Base-by-base conservation (phyloP, 2,888 invertebrate species). In the Loripinus fragilis region DNA sequence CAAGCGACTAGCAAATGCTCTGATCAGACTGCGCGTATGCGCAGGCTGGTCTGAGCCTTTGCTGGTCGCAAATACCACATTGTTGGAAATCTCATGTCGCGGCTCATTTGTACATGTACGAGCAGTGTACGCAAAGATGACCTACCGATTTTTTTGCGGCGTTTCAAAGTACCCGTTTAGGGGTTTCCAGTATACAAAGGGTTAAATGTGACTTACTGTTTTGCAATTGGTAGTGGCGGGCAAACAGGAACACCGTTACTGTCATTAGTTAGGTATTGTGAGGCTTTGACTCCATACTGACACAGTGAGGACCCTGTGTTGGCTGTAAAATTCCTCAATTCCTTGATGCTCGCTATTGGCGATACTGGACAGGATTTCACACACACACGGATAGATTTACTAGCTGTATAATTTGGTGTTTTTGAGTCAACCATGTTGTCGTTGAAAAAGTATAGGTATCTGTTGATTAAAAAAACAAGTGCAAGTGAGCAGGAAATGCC, bases 331-430 rank as follows among this genome's bases (percentile, higher is more conserved):
- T 94, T 93, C 87, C 96, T 95, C 48, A 98, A 94, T 66, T 97
- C 97, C 38, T 94, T 91, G 10, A 96, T 93, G 20, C 94, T 94
- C 2, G 94, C 93, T 87, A 98, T 91, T 28, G 95, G 95, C 74
- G 93, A 95, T 77, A 71, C 42, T 3, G 98, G 98, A 92, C 98
- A 98, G 93, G 96, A 94, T 88, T 96, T 96, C 0, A 98, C 97
- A 93, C 98, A 98, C 83, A 98, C 96, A 94, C 97, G 97, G 10
- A 97, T 93, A 0, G 97, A 80, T 15, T 42, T 30, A 1, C 65
- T 67, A 15, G 50, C 41, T 12, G 65, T 55, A 5, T 8, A 8
- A 23, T 35, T 28, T 28, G 5, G 25, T 12, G 10, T 23, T 0
- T 64, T 30, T 30, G 45, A 41, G 28, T 67, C 74, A 30, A 68